Conservation (phyloP, 2,113 vertebrate species). For the Eudyptes chrysolophus region DNA sequence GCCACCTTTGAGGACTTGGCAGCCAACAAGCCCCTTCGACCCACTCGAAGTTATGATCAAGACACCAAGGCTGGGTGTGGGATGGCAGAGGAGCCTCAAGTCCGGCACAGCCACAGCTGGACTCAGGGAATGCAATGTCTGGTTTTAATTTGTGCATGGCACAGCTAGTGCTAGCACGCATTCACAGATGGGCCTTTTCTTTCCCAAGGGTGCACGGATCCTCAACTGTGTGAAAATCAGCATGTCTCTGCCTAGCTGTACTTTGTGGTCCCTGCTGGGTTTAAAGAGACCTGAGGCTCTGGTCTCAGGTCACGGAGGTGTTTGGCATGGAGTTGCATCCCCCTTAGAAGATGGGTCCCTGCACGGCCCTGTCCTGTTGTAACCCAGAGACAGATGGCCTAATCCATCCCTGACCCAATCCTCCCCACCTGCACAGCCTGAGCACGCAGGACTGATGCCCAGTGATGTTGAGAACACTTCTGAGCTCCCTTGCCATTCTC, state of each 20-base stretch:
- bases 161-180: accelerated
- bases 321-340: not conserved
- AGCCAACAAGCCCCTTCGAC: not conserved
- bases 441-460: not conserved
- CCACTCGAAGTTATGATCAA: not conserved
- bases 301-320: not conserved
- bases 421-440: not conserved
- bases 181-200: not conserved
- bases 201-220: not conserved
- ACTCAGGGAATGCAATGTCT: not conserved
- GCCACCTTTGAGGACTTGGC: not conserved
- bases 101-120: not conserved
- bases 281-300: not conserved
- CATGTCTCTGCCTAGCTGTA: not conserved
- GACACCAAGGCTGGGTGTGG: not conserved
- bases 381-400: not conserved
- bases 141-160: not conserved
- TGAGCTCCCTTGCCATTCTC: not conserved
- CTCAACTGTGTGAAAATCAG: not conserved
- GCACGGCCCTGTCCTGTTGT: not conserved
- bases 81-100: not conserved
- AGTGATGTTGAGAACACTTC: not conserved
- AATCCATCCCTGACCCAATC: not conserved
- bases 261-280: not conserved
- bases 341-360: not conserved